phyloP scores from a whole-genome alignment of 2,888 invertebrate genomes.

The Elmis aenea region DNA sequence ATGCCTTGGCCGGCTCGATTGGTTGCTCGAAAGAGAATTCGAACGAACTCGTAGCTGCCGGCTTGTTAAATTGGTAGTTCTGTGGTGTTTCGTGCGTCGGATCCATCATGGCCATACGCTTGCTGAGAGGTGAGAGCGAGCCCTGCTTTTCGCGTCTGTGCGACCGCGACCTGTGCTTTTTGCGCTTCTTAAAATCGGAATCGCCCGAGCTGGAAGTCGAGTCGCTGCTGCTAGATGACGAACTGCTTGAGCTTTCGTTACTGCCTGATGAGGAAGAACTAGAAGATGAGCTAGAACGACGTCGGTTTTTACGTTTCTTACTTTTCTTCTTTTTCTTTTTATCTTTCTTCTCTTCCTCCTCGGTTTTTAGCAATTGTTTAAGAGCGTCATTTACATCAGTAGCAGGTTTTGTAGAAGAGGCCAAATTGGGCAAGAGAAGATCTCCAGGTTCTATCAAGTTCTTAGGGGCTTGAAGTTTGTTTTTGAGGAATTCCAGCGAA shows the following conservation, averaged over 20 bases:
- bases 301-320: constrained; percentile 61
- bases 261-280: constrained; percentile 46
- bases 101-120: constrained; percentile 72
- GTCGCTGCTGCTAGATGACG: constrained; percentile 51
- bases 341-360: constrained; percentile 54
- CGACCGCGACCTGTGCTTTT: constrained; percentile 56
- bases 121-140: constrained; percentile 76
- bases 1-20: constrained; percentile 43
- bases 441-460: constrained; percentile 62
- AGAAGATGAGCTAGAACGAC: constrained; percentile 51
- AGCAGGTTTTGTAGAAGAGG: constrained; percentile 43
- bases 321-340: constrained; percentile 61
- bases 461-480: constrained; percentile 54
- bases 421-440: constrained; percentile 56
- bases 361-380: constrained; percentile 57
- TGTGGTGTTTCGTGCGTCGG: constrained; percentile 50
- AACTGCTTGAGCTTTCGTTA: constrained; percentile 57
- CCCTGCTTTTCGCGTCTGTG: constrained; percentile 58
- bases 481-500: constrained; percentile 74
- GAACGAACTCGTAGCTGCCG: constrained; percentile 50
- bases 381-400: constrained; percentile 60
- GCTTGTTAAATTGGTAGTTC: constrained; percentile 68
- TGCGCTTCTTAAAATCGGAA: constrained; percentile 50
- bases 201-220: constrained; percentile 66
- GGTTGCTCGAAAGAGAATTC: constrained; percentile 50